These are phyloP conservation scores for Hyperoplus immaculatus DNA, from an alignment of 2,797 vertebrate genomes.

Conservation along the genomic window DNA sequence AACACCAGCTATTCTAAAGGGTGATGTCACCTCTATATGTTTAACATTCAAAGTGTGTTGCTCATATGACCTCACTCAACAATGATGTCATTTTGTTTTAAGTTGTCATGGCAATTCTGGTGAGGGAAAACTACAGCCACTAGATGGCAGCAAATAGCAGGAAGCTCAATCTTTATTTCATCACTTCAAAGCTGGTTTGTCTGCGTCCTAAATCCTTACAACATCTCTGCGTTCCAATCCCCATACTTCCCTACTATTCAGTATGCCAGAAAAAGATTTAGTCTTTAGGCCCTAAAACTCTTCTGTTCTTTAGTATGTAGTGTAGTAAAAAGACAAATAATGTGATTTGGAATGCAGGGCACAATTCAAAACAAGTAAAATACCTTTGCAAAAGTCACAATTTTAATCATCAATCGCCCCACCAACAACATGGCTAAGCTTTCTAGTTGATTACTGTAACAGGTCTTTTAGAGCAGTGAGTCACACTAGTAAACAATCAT, in stretches of 20 bases:
- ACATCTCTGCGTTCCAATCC: neutral
- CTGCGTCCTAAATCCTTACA: neutral
- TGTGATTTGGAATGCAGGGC: too few species aligned
- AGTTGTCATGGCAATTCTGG: neutral
- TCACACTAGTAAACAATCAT: neutral
- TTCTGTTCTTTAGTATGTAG: too few species aligned
- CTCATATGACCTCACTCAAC: conserved; percentile 12
- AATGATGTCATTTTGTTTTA: conserved; percentile 29
- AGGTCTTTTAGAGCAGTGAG: neutral
- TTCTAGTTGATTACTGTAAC: neutral
- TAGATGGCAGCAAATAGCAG: conserved; percentile 65
- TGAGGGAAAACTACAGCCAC: conserved; percentile 8
- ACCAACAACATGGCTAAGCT: neutral
- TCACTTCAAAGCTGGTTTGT: neutral
- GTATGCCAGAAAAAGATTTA: too few species aligned
- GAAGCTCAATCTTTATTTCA: conserved; percentile 1
- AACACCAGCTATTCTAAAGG: neutral
- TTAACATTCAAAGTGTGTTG: neutral
- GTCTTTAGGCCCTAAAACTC: too few species aligned
- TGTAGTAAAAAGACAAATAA: too few species aligned
- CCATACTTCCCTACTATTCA: too few species aligned
- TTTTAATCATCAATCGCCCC: neutral
- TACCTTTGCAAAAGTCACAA: neutral
- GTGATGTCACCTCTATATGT: neutral
- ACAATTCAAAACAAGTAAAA: too few species aligned